Evolutionary conservation across 2,888 invertebrate species (phyloP).

Genomic region (Amiota communis): DNA sequence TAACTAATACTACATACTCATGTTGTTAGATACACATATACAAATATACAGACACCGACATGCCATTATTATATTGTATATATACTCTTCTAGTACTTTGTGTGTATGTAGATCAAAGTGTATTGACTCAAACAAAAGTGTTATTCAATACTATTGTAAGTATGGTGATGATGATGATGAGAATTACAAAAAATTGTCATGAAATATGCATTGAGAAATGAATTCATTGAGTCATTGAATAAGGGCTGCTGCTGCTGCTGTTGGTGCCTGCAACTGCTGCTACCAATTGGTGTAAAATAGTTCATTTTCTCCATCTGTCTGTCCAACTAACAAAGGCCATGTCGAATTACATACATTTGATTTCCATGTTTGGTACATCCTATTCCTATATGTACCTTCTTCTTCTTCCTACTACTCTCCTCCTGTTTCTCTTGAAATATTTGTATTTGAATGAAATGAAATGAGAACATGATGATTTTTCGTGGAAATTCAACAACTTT

Average conservation of each 20-base stretch:
- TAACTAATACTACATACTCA: too few relatives aligned
- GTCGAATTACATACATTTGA: conserved; percentile 49
- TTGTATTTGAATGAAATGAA: too few relatives aligned
- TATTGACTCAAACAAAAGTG: not conserved
- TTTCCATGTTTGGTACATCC: conserved; percentile 27
- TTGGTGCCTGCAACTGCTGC: not conserved
- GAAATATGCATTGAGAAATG: conserved; percentile 60
- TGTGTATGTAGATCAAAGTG: too few relatives aligned
- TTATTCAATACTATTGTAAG: conserved; percentile 42
- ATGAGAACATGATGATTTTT: conserved; percentile 30
- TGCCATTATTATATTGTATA: conserved; percentile 2
- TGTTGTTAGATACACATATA: not conserved
- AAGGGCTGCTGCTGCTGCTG: conserved; percentile 26
- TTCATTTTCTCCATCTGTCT: conserved; percentile 36
- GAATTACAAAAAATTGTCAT: conserved; percentile 40
- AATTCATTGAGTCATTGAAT: conserved; percentile 33
- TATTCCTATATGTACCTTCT: too few relatives aligned
- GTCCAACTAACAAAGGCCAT: conserved; percentile 39
- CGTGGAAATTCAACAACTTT: conserved; percentile 42
- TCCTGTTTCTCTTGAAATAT: too few relatives aligned
- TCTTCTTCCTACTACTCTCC: too few relatives aligned
- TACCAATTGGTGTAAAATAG: conserved; percentile 56
- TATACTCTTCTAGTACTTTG: too few relatives aligned
- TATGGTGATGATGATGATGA: conserved; percentile 33
- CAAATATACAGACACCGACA: too few relatives aligned